phyloP scores from a whole-genome alignment of 2,888 invertebrate species.

The Sesamia inferens region DNA sequence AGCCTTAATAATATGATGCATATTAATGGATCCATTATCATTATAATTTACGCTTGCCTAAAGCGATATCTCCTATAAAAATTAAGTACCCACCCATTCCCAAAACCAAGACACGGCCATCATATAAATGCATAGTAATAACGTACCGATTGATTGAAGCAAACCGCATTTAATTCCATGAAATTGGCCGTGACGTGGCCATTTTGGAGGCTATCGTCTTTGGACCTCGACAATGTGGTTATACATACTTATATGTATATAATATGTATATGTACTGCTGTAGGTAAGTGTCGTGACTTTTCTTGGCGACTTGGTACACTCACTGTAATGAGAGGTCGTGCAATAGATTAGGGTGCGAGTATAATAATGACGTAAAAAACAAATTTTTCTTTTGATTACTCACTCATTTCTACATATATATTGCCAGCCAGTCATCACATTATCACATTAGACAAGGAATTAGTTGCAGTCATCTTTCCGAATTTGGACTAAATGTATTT shows the following conservation, averaged over 20 bases:
- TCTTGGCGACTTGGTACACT: slow-evolving; percentile 63
- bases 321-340: slow-evolving; percentile 50
- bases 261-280: slow-evolving; percentile 22
- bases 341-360: slow-evolving; percentile 50
- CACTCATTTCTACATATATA: neutral
- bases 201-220: slow-evolving; percentile 74
- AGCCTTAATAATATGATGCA: slow-evolving; percentile 1
- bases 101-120: slow-evolving; percentile 33
- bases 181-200: slow-evolving; percentile 79
- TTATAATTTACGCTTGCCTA: slow-evolving; percentile 10
- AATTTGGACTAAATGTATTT: neutral
- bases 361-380: neutral
- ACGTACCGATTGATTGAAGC: slow-evolving; percentile 54
- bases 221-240: slow-evolving; percentile 64
- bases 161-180: slow-evolving; percentile 73
- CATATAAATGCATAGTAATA: slow-evolving; percentile 42
- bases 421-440: neutral
- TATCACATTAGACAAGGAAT: neutral
- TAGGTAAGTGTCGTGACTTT: slow-evolving; percentile 62
- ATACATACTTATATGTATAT: slow-evolving; percentile 23
- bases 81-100: slow-evolving; percentile 15
- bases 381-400: neutral
- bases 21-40: neutral
- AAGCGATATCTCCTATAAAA: slow-evolving; percentile 27
- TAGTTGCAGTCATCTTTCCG: neutral